Percentiles rank a stretch among this genome's conserved stretches.
Conservation (phyloP, 2,888 invertebrate genomes). For the Troides oblongomaculatus region DNA sequence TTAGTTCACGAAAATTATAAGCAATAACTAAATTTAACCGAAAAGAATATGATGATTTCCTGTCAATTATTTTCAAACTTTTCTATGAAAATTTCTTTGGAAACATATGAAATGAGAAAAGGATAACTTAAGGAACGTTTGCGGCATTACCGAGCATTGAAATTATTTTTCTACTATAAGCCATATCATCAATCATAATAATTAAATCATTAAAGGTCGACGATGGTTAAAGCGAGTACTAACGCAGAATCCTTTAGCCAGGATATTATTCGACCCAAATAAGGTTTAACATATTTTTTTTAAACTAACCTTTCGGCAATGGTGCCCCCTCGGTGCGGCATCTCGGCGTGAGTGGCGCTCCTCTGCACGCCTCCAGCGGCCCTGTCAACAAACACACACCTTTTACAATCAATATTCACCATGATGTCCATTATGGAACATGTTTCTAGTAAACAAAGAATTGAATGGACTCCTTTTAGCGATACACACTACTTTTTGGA, state of each 20-base stretch:
- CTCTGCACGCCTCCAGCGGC: constrained; percentile 70
- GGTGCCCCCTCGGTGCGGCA: constrained; percentile 75
- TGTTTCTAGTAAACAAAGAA: not conserved
- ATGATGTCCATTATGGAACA: not conserved
- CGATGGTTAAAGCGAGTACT: too few relatives aligned
- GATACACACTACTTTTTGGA: too few relatives aligned
- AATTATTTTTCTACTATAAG: too few relatives aligned
- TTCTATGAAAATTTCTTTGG: not conserved
- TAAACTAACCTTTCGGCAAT: constrained; percentile 78
- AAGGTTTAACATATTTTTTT: not conserved
- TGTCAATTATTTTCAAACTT: not conserved
- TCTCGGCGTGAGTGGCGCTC: constrained; percentile 77
- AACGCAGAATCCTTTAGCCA: too few relatives aligned
- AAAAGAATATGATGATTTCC: not conserved
- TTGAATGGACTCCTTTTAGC: too few relatives aligned
- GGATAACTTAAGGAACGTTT: too few relatives aligned
- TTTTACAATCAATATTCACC: not conserved
- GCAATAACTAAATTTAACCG: not conserved
- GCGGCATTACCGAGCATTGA: too few relatives aligned
- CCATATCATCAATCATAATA: too few relatives aligned
- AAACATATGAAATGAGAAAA: too few relatives aligned
- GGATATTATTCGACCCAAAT: too few relatives aligned
- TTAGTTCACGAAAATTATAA: not conserved
- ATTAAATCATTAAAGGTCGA: too few relatives aligned
- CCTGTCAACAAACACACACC: constrained; percentile 50